Evolutionary conservation across 2,113 vertebrate species (phyloP).

Genomic region (Chloroceryle aenea): DNA sequence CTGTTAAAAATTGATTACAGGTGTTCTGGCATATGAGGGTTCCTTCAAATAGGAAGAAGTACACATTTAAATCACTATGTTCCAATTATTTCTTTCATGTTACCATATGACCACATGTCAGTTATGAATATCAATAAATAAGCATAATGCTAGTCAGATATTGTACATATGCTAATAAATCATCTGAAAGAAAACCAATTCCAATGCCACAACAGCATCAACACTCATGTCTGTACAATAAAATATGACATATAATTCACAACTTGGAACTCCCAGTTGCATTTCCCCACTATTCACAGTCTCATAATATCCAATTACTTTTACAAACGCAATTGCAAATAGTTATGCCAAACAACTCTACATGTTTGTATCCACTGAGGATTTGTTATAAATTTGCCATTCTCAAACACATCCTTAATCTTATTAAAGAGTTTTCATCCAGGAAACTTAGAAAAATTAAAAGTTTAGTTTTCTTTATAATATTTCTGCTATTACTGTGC

Average conservation of each 20-base stretch:
- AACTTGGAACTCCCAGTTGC: constrained; percentile 33
- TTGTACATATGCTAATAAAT: constrained; percentile 31
- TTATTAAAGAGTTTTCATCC: constrained; percentile 49
- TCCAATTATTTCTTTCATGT: neutral
- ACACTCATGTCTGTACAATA: constrained; percentile 4
- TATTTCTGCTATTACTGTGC: constrained; percentile 1
- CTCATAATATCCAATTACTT: constrained; percentile 61
- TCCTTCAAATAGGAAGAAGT: neutral
- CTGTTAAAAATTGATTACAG: neutral
- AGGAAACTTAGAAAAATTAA: constrained; percentile 39
- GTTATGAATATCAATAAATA: constrained; percentile 20
- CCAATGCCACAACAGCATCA: constrained; percentile 12
- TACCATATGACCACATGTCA: neutral
- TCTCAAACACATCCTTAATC: constrained; percentile 47
- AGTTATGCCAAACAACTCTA: constrained; percentile 44
- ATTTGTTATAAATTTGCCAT: constrained; percentile 60
- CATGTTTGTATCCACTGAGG: constrained; percentile 40
- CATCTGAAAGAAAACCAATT: constrained; percentile 24
- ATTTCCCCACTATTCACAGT: constrained; percentile 34
- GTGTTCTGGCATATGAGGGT: neutral
- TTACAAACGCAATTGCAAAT: constrained; percentile 59
- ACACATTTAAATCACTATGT: neutral
- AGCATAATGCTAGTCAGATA: constrained; percentile 13
- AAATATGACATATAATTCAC: constrained; percentile 53
- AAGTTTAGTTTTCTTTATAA: constrained; percentile 35